A percentile compares a stretch with the other conserved stretches of the same genome.
phyloP scores from a whole-genome alignment of 2,888 invertebrate genomes.

The Phorcus lineatus region DNA sequence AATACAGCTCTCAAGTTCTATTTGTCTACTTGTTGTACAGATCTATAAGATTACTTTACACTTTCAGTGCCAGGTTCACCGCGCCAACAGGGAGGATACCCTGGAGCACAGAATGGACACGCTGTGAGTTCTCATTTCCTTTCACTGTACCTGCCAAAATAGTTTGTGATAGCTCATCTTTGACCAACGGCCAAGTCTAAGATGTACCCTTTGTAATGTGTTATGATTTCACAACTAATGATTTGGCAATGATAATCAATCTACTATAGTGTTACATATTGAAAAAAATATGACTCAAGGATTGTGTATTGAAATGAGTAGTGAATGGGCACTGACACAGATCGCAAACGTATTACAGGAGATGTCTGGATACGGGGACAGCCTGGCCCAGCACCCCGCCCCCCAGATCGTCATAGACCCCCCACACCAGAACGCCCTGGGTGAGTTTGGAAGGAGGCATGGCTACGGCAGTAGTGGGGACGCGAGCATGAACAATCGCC shows the following conservation, averaged over 20 bases:
- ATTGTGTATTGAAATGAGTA: too few relatives aligned
- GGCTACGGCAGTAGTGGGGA: constrained; percentile 12
- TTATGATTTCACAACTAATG: background rate
- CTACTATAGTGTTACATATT: too few relatives aligned
- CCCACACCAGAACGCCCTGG: constrained; percentile 40
- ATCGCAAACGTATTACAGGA: constrained; percentile 9
- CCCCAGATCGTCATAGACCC: constrained; percentile 64
- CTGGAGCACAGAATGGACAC: constrained; percentile 32
- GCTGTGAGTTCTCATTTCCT: background rate
- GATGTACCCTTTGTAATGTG: background rate
- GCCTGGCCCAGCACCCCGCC: constrained; percentile 31
- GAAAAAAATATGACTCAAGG: too few relatives aligned
- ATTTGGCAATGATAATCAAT: background rate
- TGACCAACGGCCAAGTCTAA: too few relatives aligned
- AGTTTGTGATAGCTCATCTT: too few relatives aligned
- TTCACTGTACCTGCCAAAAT: too few relatives aligned
- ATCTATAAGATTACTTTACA: background rate
- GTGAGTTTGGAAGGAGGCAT: constrained; percentile 16
- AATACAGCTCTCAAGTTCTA: too few relatives aligned
- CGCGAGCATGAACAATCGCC: constrained; percentile 15
- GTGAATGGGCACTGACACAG: too few relatives aligned
- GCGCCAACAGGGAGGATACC: constrained; percentile 32
- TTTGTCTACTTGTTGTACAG: too few relatives aligned
- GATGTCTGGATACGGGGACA: constrained; percentile 44
- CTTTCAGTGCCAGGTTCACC: constrained; percentile 28